These are phyloP conservation scores for Xanthorhoe spadicearia DNA, from an alignment of 2,888 invertebrate species.

Conservation along the genomic window DNA sequence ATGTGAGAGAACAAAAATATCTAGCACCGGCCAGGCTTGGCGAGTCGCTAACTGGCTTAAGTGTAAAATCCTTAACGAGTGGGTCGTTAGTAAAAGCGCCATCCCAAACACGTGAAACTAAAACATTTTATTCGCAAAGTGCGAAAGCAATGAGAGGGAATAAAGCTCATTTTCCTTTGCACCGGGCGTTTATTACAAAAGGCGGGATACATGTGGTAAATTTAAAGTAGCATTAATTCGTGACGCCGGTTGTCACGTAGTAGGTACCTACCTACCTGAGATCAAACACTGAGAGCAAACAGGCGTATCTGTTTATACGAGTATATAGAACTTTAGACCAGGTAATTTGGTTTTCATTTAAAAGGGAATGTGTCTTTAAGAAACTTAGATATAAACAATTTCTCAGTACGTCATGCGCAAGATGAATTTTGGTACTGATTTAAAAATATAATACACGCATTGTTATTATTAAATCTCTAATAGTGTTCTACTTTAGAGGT, in stretches of 20 bases:
- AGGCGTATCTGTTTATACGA: constrained; percentile 24
- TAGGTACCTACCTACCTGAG: no score
- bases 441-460: no score
- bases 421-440: background rate
- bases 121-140: constrained; percentile 34
- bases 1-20: constrained; percentile 19
- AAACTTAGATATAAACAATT: no score
- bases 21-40: constrained; percentile 24
- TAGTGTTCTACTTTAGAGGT: no score
- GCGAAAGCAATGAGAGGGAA: constrained; percentile 26
- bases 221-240: constrained; percentile 34
- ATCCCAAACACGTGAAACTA: constrained; percentile 36
- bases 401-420: background rate
- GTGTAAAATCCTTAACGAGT: constrained; percentile 38
- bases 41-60: constrained; percentile 35
- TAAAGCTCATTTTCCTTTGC: constrained; percentile 30
- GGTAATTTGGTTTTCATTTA: background rate
- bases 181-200: constrained; percentile 27
- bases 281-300: constrained; percentile 23
- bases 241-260: constrained; percentile 23
- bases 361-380: background rate
- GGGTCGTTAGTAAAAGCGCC: constrained; percentile 37
- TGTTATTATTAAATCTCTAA: no score
- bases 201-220: constrained; percentile 30
- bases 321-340: constrained; percentile 26